These are phyloP conservation scores for Parambassis ranga DNA, from an alignment of 2,797 vertebrate genomes.

Conservation along the genomic window DNA sequence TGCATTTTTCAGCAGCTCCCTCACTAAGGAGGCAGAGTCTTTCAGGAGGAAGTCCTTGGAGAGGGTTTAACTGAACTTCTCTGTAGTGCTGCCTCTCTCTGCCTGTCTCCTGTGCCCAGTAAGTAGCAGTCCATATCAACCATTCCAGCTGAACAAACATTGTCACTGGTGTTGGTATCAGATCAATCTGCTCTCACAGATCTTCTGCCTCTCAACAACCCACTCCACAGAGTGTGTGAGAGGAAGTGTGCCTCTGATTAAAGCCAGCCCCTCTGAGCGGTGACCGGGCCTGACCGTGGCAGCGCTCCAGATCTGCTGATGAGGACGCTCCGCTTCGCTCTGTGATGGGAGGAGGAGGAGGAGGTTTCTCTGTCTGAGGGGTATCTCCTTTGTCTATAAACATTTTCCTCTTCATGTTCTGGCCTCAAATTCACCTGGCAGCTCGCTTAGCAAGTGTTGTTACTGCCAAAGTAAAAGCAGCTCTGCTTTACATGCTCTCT, in stretches of 20 bases:
- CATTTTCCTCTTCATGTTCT: constrained; percentile 54
- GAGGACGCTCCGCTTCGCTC: constrained; percentile 34
- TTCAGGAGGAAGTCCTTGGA: neutral
- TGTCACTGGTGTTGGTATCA: constrained; percentile 5
- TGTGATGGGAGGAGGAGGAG: constrained; percentile 3
- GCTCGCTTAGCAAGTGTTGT: constrained; percentile 65
- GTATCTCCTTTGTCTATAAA: constrained; percentile 56
- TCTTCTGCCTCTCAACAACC: constrained; percentile 20
- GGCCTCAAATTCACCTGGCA: constrained; percentile 70
- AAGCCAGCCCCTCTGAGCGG: constrained; percentile 42
- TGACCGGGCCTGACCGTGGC: constrained; percentile 52
- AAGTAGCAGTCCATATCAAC: constrained; percentile 17
- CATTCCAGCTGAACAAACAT: constrained; percentile 32
- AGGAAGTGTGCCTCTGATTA: constrained; percentile 52
- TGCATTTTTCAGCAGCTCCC: no score
- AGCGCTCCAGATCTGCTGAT: constrained; percentile 66
- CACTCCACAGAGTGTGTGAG: neutral
- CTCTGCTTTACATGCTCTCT: no score
- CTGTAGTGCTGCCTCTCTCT: neutral
- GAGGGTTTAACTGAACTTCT: neutral
- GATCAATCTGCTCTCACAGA: constrained; percentile 27
- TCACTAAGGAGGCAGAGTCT: neutral
- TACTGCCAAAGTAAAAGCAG: constrained; percentile 54
- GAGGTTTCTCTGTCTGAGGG: constrained; percentile 46
- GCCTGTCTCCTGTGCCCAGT: constrained; percentile 3